Conservation (phyloP, 2,888 invertebrate species). For the Ditylenchus weischeri region DNA sequence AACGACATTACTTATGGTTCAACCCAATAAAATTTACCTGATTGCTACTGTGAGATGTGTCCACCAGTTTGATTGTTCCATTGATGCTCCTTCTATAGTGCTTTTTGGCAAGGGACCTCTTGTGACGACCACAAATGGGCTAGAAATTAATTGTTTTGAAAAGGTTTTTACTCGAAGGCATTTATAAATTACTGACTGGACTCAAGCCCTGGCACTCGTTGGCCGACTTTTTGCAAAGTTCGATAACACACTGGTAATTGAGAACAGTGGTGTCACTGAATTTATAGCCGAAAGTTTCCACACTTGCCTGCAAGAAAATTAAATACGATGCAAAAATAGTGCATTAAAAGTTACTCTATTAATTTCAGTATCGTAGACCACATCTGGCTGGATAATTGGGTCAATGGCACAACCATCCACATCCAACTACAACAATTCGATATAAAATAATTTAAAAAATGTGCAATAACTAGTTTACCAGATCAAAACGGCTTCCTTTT, state of each 20-base stretch:
- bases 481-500: slow-evolving; percentile 47
- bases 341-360: slow-evolving; percentile 25
- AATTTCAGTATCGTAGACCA: slow-evolving; percentile 39
- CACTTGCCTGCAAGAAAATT: slow-evolving; percentile 35
- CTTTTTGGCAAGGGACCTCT: slow-evolving; percentile 10
- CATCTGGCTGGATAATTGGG: slow-evolving; percentile 54
- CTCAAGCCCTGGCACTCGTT: slow-evolving; percentile 52
- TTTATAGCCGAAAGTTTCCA: slow-evolving; percentile 56
- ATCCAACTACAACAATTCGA: slow-evolving; percentile 35
- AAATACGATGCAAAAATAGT: neutral
- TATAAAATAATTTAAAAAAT: slow-evolving; percentile 8
- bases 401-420: slow-evolving; percentile 55
- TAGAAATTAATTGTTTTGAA: no score
- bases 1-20: neutral
- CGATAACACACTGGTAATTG: slow-evolving; percentile 55
- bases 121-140: slow-evolving; percentile 27
- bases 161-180: no score
- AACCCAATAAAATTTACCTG: slow-evolving; percentile 2
- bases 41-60: neutral
- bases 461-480: slow-evolving; percentile 29
- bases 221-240: slow-evolving; percentile 46
- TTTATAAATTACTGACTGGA: slow-evolving; percentile 22
- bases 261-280: slow-evolving; percentile 53
- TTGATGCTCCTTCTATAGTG: slow-evolving; percentile 10
- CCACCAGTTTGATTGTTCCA: neutral